Percentiles rank a stretch among this genome's conserved stretches.
Conservation (phyloP, 2,113 vertebrate species). For the Recurvirostra avosetta region DNA sequence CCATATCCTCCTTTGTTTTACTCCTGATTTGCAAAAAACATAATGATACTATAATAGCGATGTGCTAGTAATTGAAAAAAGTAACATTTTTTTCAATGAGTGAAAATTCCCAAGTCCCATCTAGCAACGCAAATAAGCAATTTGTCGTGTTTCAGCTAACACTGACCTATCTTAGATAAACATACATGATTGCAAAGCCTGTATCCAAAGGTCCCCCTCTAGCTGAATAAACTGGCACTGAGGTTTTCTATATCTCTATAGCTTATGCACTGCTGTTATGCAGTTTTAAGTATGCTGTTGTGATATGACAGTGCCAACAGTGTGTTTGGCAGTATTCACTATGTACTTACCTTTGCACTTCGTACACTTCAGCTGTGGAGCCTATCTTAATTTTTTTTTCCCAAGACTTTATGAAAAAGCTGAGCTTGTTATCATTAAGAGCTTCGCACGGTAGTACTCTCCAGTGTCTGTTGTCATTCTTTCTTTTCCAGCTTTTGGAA, state of each 20-base stretch:
- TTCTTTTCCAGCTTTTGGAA: background rate
- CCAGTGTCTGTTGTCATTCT: background rate
- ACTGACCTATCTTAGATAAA: background rate
- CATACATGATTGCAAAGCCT: background rate
- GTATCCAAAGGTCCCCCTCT: background rate
- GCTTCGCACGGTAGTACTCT: background rate
- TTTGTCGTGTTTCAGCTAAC: background rate
- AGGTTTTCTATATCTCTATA: background rate
- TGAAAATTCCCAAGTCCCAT: background rate
- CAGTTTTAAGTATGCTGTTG: background rate
- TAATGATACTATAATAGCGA: background rate
- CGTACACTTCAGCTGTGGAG: background rate
- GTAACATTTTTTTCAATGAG: background rate
- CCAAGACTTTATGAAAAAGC: background rate
- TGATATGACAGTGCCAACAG: background rate
- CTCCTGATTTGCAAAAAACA: background rate
- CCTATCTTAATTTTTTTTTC: background rate
- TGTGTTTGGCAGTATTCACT: background rate
- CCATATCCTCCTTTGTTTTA: background rate
- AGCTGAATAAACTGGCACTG: background rate
- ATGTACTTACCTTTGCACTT: background rate
- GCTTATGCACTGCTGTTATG: background rate
- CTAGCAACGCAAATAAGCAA: background rate
- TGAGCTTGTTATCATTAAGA: background rate
- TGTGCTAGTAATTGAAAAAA: background rate